A percentile compares a stretch with the other conserved stretches of the same genome.
Evolutionary conservation across 2,797 vertebrate genomes (phyloP).

Genomic region (Arrhamphus sclerolepis): DNA sequence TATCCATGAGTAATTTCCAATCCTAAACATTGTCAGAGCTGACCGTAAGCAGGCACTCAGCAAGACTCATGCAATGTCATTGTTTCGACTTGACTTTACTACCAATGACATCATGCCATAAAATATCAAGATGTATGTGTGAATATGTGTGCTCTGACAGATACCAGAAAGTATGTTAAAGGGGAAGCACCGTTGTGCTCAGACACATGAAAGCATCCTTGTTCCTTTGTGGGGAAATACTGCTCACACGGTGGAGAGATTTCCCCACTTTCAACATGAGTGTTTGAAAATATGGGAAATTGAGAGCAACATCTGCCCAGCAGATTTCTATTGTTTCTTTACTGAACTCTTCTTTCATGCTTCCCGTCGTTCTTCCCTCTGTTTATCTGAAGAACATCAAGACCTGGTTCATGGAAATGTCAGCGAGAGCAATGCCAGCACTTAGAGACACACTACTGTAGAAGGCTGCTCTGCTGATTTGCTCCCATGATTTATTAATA

Average conservation of each 20-base stretch:
- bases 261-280: conserved; percentile 34
- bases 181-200: neutral
- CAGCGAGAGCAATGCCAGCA: conserved; percentile 37
- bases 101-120: neutral
- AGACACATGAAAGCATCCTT: conserved; percentile 4
- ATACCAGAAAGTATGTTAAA: neutral
- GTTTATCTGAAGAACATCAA: conserved; percentile 71
- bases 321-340: conserved; percentile 72
- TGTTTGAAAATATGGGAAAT: conserved; percentile 35
- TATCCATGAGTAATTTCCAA: neutral
- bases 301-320: conserved; percentile 62
- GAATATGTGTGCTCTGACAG: neutral
- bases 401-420: conserved; percentile 68
- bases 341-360: conserved; percentile 59
- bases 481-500: conserved; percentile 1
- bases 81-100: neutral
- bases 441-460: conserved; percentile 13
- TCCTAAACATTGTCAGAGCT: neutral
- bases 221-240: conserved; percentile 30
- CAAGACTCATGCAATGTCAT: conserved; percentile 3
- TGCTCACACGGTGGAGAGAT: conserved; percentile 25
- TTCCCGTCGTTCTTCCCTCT: conserved; percentile 44
- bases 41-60: neutral
- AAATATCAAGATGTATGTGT: neutral
- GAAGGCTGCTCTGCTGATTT: conserved; percentile 10